Conservation (phyloP, 1,140 invertebrate genomes). For the Euura saliciscinereae region DNA sequence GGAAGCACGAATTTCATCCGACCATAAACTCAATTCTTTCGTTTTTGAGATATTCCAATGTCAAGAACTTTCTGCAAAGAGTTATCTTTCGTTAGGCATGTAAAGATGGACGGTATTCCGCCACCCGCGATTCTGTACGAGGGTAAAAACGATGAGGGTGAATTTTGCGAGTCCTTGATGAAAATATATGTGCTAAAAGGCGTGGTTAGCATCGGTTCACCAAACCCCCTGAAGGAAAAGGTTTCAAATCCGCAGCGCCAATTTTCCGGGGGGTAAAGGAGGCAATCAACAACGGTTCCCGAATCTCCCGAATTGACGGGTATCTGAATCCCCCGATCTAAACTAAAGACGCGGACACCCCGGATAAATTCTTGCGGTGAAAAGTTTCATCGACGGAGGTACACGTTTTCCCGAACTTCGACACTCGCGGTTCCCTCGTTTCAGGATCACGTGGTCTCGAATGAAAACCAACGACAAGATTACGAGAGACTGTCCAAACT, state of each 20-base stretch:
- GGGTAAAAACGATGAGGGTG: not conserved
- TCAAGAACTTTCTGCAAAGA: not conserved
- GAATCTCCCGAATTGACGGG: not conserved
- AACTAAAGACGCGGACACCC: not conserved
- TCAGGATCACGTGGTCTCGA: not conserved
- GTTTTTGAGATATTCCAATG: not conserved
- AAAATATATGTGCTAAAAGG: not conserved
- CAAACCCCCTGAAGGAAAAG: not conserved
- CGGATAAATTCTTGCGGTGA: not conserved
- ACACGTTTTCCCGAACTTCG: not conserved
- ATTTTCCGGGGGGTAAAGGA: not conserved
- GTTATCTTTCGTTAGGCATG: too few relatives aligned
- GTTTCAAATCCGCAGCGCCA: not conserved
- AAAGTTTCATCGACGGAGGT: not conserved
- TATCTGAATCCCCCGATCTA: not conserved
- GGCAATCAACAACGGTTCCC: not conserved
- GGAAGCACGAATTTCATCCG: not conserved
- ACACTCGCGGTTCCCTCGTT: not conserved
- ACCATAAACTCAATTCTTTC: not conserved
- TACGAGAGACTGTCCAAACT: not conserved
- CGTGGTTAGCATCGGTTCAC: not conserved
- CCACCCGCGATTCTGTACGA: too few relatives aligned
- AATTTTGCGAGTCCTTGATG: not conserved
- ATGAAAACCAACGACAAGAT: not conserved
- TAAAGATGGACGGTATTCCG: too few relatives aligned